Base-by-base conservation (phyloP, 2,888 invertebrate genomes). In the Tridacna gigas region DNA sequence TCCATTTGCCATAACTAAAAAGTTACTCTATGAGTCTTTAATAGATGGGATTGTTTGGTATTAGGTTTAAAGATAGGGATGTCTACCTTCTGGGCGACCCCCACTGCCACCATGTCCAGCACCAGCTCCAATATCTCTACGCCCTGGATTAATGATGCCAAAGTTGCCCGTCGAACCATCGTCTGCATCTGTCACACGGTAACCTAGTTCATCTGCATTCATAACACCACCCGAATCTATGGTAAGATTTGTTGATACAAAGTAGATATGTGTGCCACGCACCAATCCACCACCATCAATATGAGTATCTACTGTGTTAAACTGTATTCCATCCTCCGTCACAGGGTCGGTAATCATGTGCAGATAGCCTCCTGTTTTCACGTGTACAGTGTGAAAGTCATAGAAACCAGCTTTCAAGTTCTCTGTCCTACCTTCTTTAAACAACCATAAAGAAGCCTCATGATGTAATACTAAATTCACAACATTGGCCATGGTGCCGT, bases 61-160 rank as follows among this genome's bases (percentile, higher is more conserved):
- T 7, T 37, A 7, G 37, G 37, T 37, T 37, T 37, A 37, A 37
- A 37, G 37, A 37, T 37, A 37, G 7, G 37, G 7, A 37, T 37
- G 37, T 56, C 76, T 85, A 90, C 91, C 88, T 77, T 86, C 69
- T 3, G 86, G 90, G 45, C 88, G 86, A 12, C 90, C 92, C 28
- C 92, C 92, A 81, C 90, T 90, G 9, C 92, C 92, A n/a, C 92
- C 92, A 82, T 91, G 90, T 2, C 91, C 92, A 20, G 89, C 91
- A n/a, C 91, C 91, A 20, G 90, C 86, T 12, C 85, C 82, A 18
- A 83, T 69, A 20, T 78, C 66, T 20, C 91, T 91, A 13, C 82
- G 78, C 28, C 92, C 92, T 45, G 91, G 90, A 77, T 92, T 92
- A 28, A 91, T 90, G 7, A 81, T 74, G 1, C 91, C 91, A 60